Evolutionary conservation across 2,113 vertebrate genomes (phyloP).

Genomic region (Carettochelys insculpta): DNA sequence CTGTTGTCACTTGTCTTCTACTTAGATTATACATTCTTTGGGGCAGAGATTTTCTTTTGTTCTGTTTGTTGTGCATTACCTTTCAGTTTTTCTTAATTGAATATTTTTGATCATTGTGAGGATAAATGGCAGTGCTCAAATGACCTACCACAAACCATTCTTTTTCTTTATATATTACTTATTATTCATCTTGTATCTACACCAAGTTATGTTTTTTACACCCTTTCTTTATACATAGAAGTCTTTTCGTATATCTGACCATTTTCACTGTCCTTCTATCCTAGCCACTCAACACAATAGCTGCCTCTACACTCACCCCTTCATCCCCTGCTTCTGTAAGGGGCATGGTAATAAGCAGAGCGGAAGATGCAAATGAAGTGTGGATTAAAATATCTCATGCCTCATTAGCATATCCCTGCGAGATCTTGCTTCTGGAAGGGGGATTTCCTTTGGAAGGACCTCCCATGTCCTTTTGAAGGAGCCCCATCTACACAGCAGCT

Average conservation of each 20-base stretch:
- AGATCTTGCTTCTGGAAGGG: too few species aligned
- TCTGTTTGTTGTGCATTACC: background rate
- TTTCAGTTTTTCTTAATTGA: background rate
- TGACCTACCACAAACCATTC: background rate
- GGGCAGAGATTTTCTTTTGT: background rate
- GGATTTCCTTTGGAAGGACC: too few species aligned
- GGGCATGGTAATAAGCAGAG: too few species aligned
- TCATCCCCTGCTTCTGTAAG: too few species aligned
- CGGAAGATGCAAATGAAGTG: too few species aligned
- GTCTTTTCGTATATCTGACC: background rate
- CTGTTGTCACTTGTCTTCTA: background rate
- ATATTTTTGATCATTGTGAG: background rate
- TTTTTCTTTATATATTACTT: background rate
- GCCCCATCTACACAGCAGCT: too few species aligned
- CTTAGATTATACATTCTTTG: background rate
- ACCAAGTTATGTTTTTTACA: background rate
- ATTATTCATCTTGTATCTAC: background rate
- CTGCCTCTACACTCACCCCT: too few species aligned
- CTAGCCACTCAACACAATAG: background rate
- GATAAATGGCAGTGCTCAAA: background rate
- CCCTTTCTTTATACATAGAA: background rate
- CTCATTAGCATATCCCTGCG: too few species aligned
- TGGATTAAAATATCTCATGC: too few species aligned
- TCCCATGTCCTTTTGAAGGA: too few species aligned
- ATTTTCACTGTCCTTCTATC: background rate